phyloP scores from a whole-genome alignment of 2,113 vertebrate species.

The Larimichthys polyactis region DNA sequence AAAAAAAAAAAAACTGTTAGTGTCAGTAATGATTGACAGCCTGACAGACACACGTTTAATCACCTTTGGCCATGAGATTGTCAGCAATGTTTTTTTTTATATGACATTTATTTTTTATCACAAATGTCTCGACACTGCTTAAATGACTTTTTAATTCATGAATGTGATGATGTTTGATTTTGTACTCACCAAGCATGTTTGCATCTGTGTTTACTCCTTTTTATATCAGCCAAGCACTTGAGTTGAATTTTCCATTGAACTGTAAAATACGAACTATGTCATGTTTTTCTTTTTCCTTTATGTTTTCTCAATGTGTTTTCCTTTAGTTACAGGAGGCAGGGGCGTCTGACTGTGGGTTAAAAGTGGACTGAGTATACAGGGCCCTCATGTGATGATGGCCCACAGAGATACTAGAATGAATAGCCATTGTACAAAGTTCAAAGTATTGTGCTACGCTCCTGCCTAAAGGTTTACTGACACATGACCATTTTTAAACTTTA shows the following conservation, averaged over 20 bases:
- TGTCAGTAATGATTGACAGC: slow-evolving; percentile 8
- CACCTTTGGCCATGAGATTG: slow-evolving; percentile 54
- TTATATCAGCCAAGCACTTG: slow-evolving; percentile 47
- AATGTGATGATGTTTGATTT: slow-evolving; percentile 68
- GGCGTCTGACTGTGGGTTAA: no score
- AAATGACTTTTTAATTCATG: slow-evolving; percentile 45
- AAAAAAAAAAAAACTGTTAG: background rate
- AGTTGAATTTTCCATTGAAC: slow-evolving; percentile 43
- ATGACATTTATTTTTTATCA: slow-evolving; percentile 28
- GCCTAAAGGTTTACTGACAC: slow-evolving; percentile 15
- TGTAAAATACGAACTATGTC: slow-evolving; percentile 44
- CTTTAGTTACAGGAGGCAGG: background rate
- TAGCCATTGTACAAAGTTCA: no score
- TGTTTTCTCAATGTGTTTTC: slow-evolving; percentile 20
- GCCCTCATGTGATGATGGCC: no score
- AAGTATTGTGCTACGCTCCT: no score
- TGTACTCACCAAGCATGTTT: slow-evolving; percentile 71
- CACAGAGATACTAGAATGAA: no score
- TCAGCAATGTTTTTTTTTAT: slow-evolving; percentile 38
- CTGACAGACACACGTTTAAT: slow-evolving; percentile 15
- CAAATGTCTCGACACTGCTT: slow-evolving; percentile 26
- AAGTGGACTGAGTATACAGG: no score
- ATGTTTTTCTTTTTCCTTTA: slow-evolving; percentile 27
- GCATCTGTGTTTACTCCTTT: slow-evolving; percentile 46
- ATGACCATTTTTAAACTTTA: background rate